phyloP scores from a whole-genome alignment of 2,113 vertebrate genomes.

The Xenopus laevis region DNA sequence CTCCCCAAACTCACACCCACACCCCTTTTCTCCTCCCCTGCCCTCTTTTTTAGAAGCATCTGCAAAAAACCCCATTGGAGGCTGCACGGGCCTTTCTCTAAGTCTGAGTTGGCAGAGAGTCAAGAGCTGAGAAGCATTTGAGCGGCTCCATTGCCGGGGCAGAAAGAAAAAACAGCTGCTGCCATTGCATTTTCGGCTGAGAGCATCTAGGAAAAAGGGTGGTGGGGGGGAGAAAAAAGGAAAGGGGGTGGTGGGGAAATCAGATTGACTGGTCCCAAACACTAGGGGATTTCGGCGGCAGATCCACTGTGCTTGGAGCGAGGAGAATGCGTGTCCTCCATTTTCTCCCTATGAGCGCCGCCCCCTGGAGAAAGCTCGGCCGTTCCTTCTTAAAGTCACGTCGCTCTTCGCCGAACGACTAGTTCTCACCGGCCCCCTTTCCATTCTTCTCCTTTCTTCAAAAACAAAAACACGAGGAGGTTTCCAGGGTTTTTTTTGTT shows the following conservation, averaged over 20 bases:
- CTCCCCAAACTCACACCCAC: slow-evolving; percentile 9
- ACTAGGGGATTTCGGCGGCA: no score
- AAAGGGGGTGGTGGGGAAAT: no score
- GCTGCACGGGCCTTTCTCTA: slow-evolving; percentile 54
- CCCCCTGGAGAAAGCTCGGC: slow-evolving; percentile 54
- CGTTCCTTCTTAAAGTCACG: slow-evolving; percentile 63
- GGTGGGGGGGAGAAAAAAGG: no score
- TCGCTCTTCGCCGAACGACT: slow-evolving; percentile 55
- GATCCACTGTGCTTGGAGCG: slow-evolving; percentile 44
- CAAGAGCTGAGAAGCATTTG: slow-evolving; percentile 73
- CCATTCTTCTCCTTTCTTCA: background rate
- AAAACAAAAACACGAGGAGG: no score
- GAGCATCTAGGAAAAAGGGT: slow-evolving; percentile 52
- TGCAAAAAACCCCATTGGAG: slow-evolving; percentile 51
- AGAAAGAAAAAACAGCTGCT: slow-evolving; percentile 68
- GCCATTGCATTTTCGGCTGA: slow-evolving; percentile 72
- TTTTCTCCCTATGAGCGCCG: slow-evolving; percentile 33
- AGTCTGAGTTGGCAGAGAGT: slow-evolving; percentile 63
- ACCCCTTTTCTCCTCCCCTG: slow-evolving; percentile 49
- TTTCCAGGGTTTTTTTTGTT: no score
- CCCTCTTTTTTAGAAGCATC: slow-evolving; percentile 57
- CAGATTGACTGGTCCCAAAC: slow-evolving; percentile 44
- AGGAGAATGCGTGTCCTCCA: slow-evolving; percentile 27
- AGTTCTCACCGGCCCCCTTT: slow-evolving; percentile 53
- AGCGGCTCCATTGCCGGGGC: slow-evolving; percentile 72